Evolutionary conservation across 1,140 invertebrate species (phyloP).

Genomic region (Mycetomoellerius zeteki): DNA sequence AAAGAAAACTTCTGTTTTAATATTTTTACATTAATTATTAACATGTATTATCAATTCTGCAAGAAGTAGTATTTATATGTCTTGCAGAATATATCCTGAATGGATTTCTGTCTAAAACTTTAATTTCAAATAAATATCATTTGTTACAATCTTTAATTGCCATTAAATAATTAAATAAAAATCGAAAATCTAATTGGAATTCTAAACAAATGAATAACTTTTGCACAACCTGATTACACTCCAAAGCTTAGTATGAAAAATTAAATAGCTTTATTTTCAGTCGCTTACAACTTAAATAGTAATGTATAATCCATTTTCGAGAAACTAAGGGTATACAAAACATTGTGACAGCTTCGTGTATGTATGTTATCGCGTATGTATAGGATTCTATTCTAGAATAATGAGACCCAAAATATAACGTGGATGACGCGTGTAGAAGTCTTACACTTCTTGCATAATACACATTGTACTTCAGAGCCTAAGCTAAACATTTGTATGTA

Average conservation of each 20-base stretch:
- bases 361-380: background rate
- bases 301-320: conserved; percentile 32
- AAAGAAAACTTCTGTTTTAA: background rate
- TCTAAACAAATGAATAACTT: background rate
- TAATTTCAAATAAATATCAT: background rate
- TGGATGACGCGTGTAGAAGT: conserved; percentile 16
- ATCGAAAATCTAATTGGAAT: background rate
- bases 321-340: background rate
- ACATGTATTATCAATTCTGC: background rate
- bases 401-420: conserved; percentile 27
- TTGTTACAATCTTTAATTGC: background rate
- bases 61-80: background rate
- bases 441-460: conserved; percentile 54
- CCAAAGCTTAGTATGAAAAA: background rate
- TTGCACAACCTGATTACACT: background rate
- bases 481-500: conserved; percentile 62
- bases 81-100: background rate
- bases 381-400: conserved; percentile 29
- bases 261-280: conserved; percentile 1
- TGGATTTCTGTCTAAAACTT: background rate
- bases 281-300: background rate
- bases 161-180: conserved; percentile 2
- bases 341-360: background rate
- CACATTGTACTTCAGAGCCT: conserved; percentile 44
- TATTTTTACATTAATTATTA: conserved; percentile 17